Percentiles rank a stretch among this genome's conserved stretches.
Evolutionary conservation across 1,140 invertebrate genomes (phyloP).

Genomic region (Drosophila repletoides): DNA sequence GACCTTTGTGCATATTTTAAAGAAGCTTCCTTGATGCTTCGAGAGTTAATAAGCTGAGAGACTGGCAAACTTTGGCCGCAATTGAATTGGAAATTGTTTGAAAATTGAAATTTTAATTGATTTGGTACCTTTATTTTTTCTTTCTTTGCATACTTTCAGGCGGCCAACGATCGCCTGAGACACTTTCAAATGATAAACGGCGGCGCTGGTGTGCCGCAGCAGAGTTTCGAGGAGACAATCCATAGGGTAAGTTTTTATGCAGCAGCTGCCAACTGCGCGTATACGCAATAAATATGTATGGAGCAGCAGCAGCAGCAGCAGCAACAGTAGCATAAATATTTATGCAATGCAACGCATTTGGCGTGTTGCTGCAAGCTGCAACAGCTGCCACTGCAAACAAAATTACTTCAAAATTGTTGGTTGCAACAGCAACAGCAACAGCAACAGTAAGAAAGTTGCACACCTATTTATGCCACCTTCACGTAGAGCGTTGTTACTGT

Average conservation of each 20-base stretch:
- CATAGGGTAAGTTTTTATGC: constrained; percentile 87
- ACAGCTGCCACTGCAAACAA: constrained; percentile 66
- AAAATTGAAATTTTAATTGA: constrained; percentile 50
- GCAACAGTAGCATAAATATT: constrained; percentile 64
- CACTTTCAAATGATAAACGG: constrained; percentile 90
- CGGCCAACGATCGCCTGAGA: constrained; percentile 87
- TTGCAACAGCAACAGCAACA: constrained; percentile 26
- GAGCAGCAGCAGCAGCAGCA: not conserved
- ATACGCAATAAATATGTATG: constrained; percentile 48
- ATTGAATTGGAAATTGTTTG: constrained; percentile 51
- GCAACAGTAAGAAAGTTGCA: constrained; percentile 54
- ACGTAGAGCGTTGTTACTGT: constrained; percentile 1
- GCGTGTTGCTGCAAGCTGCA: constrained; percentile 36
- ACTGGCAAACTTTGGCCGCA: constrained; percentile 20
- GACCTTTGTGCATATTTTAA: constrained; percentile 58
- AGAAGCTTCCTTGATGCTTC: not conserved
- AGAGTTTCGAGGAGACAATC: constrained; percentile 93
- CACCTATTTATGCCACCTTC: constrained; percentile 27
- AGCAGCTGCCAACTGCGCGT: constrained; percentile 10
- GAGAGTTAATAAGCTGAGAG: constrained; percentile 28
- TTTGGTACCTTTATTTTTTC: constrained; percentile 38
- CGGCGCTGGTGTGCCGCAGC: constrained; percentile 85
- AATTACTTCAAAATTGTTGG: constrained; percentile 55
- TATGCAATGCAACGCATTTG: constrained; percentile 58
- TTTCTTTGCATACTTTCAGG: constrained; percentile 47